Evolutionary conservation across 2,888 invertebrate species (phyloP), one percentile per base, ranked within the genome.

Genomic region (Microplitis deprimator): DNA sequence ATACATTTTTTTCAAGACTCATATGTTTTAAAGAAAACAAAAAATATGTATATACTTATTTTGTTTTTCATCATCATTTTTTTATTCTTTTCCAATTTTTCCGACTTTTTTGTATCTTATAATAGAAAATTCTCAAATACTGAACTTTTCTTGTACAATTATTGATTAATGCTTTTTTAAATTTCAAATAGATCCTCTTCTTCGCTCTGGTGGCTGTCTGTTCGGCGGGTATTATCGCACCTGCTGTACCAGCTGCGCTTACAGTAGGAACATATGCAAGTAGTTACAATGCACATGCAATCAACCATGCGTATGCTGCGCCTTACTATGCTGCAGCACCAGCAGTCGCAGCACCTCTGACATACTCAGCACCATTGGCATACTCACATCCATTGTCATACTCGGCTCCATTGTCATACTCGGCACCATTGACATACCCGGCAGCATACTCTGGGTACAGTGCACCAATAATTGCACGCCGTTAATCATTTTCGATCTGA

Each of bases 291-390:
- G 94, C 95, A 0, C 95, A 95, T 84, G 91, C 93, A 20, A 91
- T 95, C 76, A 94, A 95, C 90, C 95, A 95, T 84, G 95, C 95
- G 0, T 92, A 95, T 4, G 94, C 95, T 38, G 91, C 94, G 8
- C 95, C 95, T 0, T 92, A 93, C 5, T 86, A 91, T 1, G 84
- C 86, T 16, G 81, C 90, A 83, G 85, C 85, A 13, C 50, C 50
- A 50, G 84, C 85, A 1, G 85, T 73, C 6, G 82, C 82, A 17
- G 83, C 83, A 1, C 82, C 85, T 5, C 82, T 86, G 17, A 81
- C 85, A 5, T 79, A 81, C 60, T 80, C 83, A 8, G 84, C 85
- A 10, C 81, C 79, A 29, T 74, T 72, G 20, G 79, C 77, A 50
- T 80, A 68, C 77, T 80, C 77, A 76, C 4, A 3, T 20, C 20